phyloP scores from a whole-genome alignment of 2,888 invertebrate species.

The Salpingus planirostris region DNA sequence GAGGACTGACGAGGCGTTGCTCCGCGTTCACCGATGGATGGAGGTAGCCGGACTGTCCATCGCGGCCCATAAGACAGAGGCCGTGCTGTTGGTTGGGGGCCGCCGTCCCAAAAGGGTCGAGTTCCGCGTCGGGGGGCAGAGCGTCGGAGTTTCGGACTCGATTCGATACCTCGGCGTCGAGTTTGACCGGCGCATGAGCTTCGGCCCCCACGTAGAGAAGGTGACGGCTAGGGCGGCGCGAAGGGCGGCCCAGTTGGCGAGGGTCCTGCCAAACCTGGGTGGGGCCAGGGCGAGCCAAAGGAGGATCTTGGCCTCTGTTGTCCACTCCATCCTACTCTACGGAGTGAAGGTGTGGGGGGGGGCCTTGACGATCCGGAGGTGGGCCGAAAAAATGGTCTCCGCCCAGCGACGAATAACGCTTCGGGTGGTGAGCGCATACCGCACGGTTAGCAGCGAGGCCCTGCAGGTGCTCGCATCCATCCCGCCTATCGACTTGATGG shows the following conservation, averaged over 20 bases:
- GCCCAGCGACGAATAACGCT: conserved; percentile 4
- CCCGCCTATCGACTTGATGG: conserved; percentile 2
- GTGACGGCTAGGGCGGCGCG: conserved; percentile 13
- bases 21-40: background rate
- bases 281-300: conserved; percentile 6
- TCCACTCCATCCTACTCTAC: conserved; percentile 7
- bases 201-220: conserved; percentile 13
- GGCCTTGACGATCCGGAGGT: background rate
- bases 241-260: conserved; percentile 9
- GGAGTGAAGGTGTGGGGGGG: conserved; percentile 6
- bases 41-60: background rate
- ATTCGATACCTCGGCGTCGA: conserved; percentile 20
- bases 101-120: background rate
- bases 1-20: background rate
- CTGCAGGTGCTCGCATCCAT: background rate
- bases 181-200: conserved; percentile 14
- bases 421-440: conserved; percentile 1
- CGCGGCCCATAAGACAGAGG: background rate
- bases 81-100: background rate
- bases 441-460: conserved; percentile 2
- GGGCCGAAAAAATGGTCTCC: conserved; percentile 2
- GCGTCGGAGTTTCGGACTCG: background rate
- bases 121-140: background rate
- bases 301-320: conserved; percentile 3
- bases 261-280: conserved; percentile 17